Evolutionary conservation across 2,888 invertebrate species (phyloP).

Genomic region (Apamea crenata): DNA sequence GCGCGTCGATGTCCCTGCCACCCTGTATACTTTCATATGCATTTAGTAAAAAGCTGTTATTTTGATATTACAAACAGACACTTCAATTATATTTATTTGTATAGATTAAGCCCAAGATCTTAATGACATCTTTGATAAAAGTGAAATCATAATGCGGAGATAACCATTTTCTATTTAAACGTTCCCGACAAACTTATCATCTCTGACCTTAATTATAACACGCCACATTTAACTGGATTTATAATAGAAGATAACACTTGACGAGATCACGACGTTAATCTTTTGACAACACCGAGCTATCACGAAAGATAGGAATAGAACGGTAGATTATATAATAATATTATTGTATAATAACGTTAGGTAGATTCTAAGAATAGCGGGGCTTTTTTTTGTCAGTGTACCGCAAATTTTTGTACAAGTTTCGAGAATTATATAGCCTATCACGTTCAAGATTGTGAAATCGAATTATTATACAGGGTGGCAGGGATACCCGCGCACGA

Average conservation of each 20-base stretch:
- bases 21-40: too few relatives aligned
- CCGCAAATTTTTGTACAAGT: background rate
- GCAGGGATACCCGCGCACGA: too few relatives aligned
- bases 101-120: background rate
- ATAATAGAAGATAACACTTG: constrained; percentile 46
- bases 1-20: too few relatives aligned
- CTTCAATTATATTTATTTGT: too few relatives aligned
- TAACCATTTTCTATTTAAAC: constrained; percentile 15
- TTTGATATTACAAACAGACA: too few relatives aligned
- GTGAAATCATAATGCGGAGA: background rate
- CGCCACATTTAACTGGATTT: constrained; percentile 36
- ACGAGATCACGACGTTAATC: constrained; percentile 39
- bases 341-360: background rate
- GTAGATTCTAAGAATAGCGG: constrained; percentile 7
- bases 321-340: background rate
- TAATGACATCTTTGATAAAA: constrained; percentile 1
- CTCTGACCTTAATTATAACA: constrained; percentile 35
- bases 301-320: background rate
- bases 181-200: constrained; percentile 21
- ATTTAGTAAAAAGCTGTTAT: too few relatives aligned
- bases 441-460: background rate
- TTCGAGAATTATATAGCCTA: background rate
- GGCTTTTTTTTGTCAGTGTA: background rate
- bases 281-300: constrained; percentile 13
- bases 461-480: background rate